These are phyloP conservation scores for Sylvia borin DNA, from an alignment of 2,797 vertebrate genomes.

Conservation along the genomic window DNA sequence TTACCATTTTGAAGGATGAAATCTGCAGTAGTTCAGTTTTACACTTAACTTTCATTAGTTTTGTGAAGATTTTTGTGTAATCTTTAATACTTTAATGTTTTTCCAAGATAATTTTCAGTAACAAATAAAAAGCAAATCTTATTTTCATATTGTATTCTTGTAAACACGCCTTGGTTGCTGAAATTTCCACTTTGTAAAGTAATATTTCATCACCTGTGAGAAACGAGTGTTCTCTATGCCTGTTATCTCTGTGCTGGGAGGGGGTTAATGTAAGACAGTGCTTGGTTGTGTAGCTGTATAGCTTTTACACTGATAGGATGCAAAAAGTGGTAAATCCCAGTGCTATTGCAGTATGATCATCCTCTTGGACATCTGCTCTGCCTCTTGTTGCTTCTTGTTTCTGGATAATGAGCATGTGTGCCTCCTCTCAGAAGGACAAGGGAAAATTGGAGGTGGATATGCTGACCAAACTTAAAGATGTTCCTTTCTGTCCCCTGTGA, in stretches of 20 bases:
- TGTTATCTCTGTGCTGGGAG: neutral
- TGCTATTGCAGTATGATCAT: neutral
- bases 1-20: neutral
- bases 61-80: neutral
- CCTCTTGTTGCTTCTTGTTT: neutral
- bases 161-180: neutral
- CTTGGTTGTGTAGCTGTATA: neutral
- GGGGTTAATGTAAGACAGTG: neutral
- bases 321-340: neutral
- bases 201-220: accelerated
- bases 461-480: neutral
- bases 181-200: neutral
- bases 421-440: neutral
- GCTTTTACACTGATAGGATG: neutral
- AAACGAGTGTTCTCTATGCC: neutral
- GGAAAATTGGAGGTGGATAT: neutral
- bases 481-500: neutral
- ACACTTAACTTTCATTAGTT: neutral
- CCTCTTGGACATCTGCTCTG: neutral
- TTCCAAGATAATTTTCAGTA: neutral
- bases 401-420: neutral
- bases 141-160: neutral
- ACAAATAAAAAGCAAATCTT: neutral
- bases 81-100: neutral
- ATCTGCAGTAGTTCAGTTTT: neutral